Conservation (phyloP, 2,113 vertebrate species). For the Psammodynastes pulverulentus region DNA sequence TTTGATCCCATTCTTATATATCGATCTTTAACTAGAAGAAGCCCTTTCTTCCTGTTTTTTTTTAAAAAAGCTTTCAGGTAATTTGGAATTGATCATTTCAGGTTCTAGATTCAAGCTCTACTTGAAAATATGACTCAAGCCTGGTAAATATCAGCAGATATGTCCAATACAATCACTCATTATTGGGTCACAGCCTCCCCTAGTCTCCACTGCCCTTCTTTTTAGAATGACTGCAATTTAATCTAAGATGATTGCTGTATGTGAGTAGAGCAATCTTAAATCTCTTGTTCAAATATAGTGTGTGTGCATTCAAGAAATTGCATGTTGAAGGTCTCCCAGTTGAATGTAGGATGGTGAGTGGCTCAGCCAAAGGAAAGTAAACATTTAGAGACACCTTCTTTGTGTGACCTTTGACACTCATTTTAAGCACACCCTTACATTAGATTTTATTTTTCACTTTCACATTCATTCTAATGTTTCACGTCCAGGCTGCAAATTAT, state of each 20-base stretch:
- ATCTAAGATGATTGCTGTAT: not conserved
- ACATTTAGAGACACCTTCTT: not conserved
- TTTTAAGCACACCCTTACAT: not conserved
- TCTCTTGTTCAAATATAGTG: not conserved
- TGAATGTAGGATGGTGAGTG: not conserved
- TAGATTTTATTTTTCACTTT: not conserved
- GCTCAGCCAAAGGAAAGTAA: not conserved
- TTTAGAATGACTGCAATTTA: not conserved
- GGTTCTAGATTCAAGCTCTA: not conserved
- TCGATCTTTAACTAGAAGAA: not conserved
- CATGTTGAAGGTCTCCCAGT: not conserved
- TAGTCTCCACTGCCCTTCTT: not conserved
- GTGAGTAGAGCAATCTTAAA: not conserved
- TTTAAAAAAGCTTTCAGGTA: not conserved
- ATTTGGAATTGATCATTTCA: not conserved
- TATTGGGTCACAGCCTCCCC: not conserved
- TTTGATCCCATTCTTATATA: not conserved
- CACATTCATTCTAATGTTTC: not conserved
- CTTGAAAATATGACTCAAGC: not conserved
- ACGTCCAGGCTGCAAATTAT: not conserved
- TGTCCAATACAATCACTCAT: not conserved
- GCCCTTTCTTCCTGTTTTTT: not conserved
- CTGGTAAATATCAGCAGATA: not conserved
- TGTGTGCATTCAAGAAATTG: not conserved
- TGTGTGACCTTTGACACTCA: not conserved